A percentile compares a stretch with the other conserved stretches of the same genome.
These are phyloP conservation scores for Cryptus viduatorius DNA, from an alignment of 2,888 invertebrate species.

Conservation along the genomic window DNA sequence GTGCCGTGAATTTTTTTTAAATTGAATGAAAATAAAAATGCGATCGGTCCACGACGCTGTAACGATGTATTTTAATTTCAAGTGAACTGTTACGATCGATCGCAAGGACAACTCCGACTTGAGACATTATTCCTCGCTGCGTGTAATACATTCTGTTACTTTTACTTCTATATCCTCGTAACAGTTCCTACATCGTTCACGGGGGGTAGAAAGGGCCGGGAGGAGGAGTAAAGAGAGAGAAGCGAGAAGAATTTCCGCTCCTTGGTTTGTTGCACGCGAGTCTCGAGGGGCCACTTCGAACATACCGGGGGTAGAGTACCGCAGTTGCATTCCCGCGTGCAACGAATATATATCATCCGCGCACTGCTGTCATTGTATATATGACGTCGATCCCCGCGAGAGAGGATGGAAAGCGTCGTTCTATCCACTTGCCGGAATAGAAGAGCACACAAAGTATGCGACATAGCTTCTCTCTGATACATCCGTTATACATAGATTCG, in stretches of 20 bases:
- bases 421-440: slow-evolving; percentile 9
- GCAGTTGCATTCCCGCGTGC: slow-evolving; percentile 66
- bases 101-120: slow-evolving; percentile 40
- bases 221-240: slow-evolving; percentile 18
- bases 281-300: slow-evolving; percentile 63
- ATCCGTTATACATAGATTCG: too few relatives aligned
- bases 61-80: neutral
- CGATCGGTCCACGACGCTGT: neutral
- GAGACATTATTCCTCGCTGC: slow-evolving; percentile 64
- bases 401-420: slow-evolving; percentile 4
- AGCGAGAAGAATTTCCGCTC: slow-evolving; percentile 66
- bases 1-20: too few relatives aligned
- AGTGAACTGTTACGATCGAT: slow-evolving; percentile 43
- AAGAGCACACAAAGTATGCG: neutral
- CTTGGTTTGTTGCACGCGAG: slow-evolving; percentile 68
- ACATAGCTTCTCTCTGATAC: too few relatives aligned
- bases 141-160: slow-evolving; percentile 56
- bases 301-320: slow-evolving; percentile 47
- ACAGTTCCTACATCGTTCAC: slow-evolving; percentile 12
- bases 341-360: slow-evolving; percentile 65
- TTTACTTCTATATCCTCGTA: slow-evolving; percentile 49
- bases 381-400: slow-evolving; percentile 45
- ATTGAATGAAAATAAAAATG: neutral
- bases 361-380: slow-evolving; percentile 1
- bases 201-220: slow-evolving; percentile 4